phyloP scores from a whole-genome alignment of 2,797 vertebrate genomes.

The Gambelia wislizenii region DNA sequence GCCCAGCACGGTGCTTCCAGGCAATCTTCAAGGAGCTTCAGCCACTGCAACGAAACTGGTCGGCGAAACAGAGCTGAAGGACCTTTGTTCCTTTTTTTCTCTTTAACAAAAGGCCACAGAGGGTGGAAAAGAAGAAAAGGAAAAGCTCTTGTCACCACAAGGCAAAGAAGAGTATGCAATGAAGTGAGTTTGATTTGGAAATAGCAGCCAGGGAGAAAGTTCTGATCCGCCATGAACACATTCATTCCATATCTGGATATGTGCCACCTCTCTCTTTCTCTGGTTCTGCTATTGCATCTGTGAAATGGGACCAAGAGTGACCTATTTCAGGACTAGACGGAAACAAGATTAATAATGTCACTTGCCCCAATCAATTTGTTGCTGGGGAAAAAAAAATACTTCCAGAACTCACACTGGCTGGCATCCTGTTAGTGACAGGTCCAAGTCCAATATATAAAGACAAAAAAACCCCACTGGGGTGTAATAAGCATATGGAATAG shows the following conservation, averaged over 20 bases:
- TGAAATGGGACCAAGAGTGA: not conserved
- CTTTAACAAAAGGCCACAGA: constrained; percentile 63
- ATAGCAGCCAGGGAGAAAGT: not conserved
- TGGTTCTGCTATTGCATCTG: not conserved
- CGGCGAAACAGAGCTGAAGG: constrained; percentile 82
- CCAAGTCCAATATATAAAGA: no score
- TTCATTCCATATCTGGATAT: not conserved
- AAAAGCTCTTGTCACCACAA: not conserved
- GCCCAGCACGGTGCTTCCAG: constrained; percentile 89
- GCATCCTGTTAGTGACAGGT: no score
- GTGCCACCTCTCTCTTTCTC: not conserved
- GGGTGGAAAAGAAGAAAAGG: not conserved
- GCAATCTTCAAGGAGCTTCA: constrained; percentile 87
- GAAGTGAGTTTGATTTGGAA: not conserved
- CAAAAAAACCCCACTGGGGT: no score
- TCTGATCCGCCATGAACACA: not conserved
- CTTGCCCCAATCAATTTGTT: no score
- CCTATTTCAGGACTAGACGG: not conserved
- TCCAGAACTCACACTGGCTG: no score
- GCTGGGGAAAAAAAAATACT: no score
- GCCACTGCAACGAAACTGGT: constrained; percentile 86
- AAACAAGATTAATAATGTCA: not conserved
- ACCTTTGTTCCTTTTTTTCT: constrained; percentile 74
- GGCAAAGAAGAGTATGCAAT: not conserved
- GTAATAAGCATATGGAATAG: no score